phyloP scores from a whole-genome alignment of 2,888 invertebrate species.

The Eupithecia insigniata region DNA sequence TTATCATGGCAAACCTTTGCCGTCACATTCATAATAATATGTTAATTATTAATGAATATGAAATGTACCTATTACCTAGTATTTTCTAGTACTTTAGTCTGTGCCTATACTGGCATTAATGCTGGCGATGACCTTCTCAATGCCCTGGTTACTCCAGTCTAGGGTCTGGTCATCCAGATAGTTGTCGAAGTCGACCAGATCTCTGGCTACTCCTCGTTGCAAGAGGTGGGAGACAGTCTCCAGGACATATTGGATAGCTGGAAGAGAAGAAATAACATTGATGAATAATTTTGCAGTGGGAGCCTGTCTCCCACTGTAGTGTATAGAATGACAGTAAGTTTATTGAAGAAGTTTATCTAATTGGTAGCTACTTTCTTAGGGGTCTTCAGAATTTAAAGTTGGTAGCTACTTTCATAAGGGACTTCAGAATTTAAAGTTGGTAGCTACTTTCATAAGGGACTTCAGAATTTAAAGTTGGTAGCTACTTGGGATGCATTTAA shows the following conservation, averaged over 20 bases:
- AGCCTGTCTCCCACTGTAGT: no score
- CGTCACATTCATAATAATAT: not conserved
- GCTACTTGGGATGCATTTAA: no score
- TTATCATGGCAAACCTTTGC: not conserved
- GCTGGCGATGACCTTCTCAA: conserved; percentile 70
- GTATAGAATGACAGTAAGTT: no score
- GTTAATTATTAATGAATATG: not conserved
- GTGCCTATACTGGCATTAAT: conserved; percentile 53
- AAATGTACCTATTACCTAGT: not conserved
- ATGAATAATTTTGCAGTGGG: not conserved
- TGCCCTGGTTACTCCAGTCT: conserved; percentile 93
- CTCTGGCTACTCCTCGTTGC: conserved; percentile 88
- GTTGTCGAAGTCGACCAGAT: conserved; percentile 98
- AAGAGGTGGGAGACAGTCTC: conserved; percentile 89
- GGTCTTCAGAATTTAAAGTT: no score
- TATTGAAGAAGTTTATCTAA: no score
- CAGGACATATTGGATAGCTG: conserved; percentile 79
- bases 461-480: no score
- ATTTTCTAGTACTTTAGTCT: not conserved
- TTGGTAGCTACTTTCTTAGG: no score
- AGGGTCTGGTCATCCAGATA: conserved; percentile 95
- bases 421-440: no score
- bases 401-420: no score
- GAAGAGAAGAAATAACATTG: conserved; percentile 21
- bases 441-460: no score